These are phyloP conservation scores for Sesamia nonagrioides DNA, from an alignment of 1,140 invertebrate species.

Conservation along the genomic window DNA sequence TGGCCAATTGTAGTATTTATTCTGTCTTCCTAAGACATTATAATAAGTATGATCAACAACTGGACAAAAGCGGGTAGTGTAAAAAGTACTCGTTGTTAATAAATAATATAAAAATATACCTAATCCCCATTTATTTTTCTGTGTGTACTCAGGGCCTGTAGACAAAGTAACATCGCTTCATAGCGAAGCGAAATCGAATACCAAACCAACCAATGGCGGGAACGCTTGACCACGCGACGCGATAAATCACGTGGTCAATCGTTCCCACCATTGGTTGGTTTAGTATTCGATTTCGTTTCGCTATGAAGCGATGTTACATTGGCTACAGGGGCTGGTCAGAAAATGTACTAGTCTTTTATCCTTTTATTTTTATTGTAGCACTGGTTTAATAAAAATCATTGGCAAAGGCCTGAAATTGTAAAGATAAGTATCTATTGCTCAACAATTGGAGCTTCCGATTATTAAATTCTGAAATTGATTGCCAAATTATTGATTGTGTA, in stretches of 20 bases:
- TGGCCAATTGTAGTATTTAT: constrained; percentile 48
- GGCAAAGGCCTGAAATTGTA: constrained; percentile 51
- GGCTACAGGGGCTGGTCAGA: not conserved
- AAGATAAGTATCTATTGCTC: constrained; percentile 69
- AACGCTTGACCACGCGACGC: too few species aligned
- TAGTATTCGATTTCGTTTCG: too few species aligned
- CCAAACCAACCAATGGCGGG: too few species aligned
- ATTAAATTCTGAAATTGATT: constrained; percentile 54
- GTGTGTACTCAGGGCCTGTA: not conserved
- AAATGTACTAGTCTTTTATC: not conserved
- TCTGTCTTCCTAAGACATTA: constrained; percentile 51
- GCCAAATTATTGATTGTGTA: constrained; percentile 64
- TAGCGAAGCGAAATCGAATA: too few species aligned
- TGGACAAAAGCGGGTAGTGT: constrained; percentile 37
- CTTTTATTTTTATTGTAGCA: constrained; percentile 2
- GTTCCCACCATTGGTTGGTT: too few species aligned
- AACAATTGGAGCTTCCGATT: constrained; percentile 77
- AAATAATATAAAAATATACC: not conserved
- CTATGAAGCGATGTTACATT: too few species aligned
- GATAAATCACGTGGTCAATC: too few species aligned
- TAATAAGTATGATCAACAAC: constrained; percentile 5
- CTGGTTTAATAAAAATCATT: constrained; percentile 38
- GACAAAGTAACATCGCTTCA: too few species aligned
- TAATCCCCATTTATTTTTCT: constrained; percentile 5
- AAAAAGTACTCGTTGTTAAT: constrained; percentile 21